Percentiles rank a stretch among this genome's conserved stretches.
Evolutionary conservation across 2,888 invertebrate genomes (phyloP).

Genomic region (Hyposoter dolosus): DNA sequence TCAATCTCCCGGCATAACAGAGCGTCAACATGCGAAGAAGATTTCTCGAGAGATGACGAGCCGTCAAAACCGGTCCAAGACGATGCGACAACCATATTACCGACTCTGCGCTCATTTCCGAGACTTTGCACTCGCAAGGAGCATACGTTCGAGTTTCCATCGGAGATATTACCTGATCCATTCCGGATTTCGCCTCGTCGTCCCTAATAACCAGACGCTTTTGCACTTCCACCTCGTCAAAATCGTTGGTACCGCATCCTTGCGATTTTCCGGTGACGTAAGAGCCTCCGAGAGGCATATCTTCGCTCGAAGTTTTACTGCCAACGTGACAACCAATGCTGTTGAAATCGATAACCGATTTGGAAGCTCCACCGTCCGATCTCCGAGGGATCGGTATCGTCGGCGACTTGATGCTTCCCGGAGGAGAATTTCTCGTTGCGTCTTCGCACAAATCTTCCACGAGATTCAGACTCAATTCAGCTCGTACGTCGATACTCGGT

Average conservation of each 20-base stretch:
- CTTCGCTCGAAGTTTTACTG: constrained; percentile 86
- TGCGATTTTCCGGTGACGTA: constrained; percentile 55
- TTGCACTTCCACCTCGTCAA: constrained; percentile 47
- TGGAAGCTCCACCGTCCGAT: constrained; percentile 85
- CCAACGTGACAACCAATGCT: constrained; percentile 89
- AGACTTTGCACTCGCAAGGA: constrained; percentile 87
- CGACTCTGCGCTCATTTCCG: constrained; percentile 95
- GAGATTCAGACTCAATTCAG: constrained; percentile 85
- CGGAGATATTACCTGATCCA: constrained; percentile 52
- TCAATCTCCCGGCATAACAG: constrained; percentile 95
- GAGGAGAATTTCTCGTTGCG: constrained; percentile 77
- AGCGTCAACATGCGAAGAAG: constrained; percentile 96
- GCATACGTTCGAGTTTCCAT: constrained; percentile 71
- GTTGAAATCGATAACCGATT: constrained; percentile 86
- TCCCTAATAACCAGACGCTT: constrained; percentile 49
- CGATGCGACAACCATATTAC: constrained; percentile 96
- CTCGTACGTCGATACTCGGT: constrained; percentile 79
- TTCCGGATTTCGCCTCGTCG: constrained; percentile 50
- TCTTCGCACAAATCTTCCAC: constrained; percentile 85
- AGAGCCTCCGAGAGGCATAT: constrained; percentile 75
- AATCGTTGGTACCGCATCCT: constrained; percentile 7
- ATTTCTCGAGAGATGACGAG: constrained; percentile 95
- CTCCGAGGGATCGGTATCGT: constrained; percentile 89
- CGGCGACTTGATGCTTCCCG: constrained; percentile 87
- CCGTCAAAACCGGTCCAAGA: constrained; percentile 96